Evolutionary conservation across 2,797 vertebrate species (phyloP), one percentile per base, ranked within the genome.

Genomic region (Hafferia zeledoni): DNA sequence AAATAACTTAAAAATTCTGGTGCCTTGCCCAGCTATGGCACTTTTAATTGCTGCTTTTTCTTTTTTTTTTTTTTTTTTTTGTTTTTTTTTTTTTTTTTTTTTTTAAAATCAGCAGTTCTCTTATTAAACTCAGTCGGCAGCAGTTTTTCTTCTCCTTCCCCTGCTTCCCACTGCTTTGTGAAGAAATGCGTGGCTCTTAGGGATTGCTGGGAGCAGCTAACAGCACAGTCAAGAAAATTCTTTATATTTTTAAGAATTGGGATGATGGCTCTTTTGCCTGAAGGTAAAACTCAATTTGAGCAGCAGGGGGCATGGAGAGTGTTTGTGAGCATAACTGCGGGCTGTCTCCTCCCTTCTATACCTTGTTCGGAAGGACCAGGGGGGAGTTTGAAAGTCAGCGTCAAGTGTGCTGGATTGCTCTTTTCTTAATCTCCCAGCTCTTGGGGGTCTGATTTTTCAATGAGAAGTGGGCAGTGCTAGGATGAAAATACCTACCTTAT

Each of bases 201-300:
- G 75, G 71, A 56, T 63, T 83, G 44, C 37, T 31, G 56, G 33
- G 60, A 89, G 17, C 56, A 35, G 44, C 56, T 77, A 69, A 64
- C 37, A 69, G 37, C 89, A 35, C 33, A 80, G 71, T 70, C 35
- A 92, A 85, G 68, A 84, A 84, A 87, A 83, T 56, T 49, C 75
- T 92, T 80, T 9, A 0, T 89, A 30, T 89, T 85, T 89, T 56
- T 60, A 77, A 77, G 68, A 77, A 77, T 59, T 28, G 30, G 41
- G 25, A 70, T 64, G 81, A 53, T 50, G 84, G 28, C 35, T 85
- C 16, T 91, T 89, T 87, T 86, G 87, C 87, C 76, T 11, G 46
- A 68, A 92, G 91, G 87, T 89, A 93, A 92, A 92, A 91, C 89
- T 92, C 60, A 20, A 50, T 91, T 92, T 74, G 84, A 95, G 87